phyloP scores from a whole-genome alignment of 2,888 invertebrate species.

The Aricia artaxerxes region DNA sequence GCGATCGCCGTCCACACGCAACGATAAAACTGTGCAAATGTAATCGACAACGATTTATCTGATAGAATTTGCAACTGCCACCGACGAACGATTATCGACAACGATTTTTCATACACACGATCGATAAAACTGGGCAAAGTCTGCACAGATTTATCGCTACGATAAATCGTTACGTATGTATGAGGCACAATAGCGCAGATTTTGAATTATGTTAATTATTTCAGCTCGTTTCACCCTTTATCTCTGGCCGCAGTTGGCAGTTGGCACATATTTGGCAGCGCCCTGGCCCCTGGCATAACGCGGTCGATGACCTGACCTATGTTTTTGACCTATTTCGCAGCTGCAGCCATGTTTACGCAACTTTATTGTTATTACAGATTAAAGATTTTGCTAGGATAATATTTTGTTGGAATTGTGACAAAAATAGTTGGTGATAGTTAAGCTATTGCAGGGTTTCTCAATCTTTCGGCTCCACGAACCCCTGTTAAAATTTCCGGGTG shows the following conservation, averaged over 20 bases:
- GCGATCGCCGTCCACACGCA: too few species aligned
- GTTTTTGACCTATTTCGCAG: constrained; percentile 36
- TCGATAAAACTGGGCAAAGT: too few species aligned
- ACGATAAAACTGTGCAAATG: too few species aligned
- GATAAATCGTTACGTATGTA: too few species aligned
- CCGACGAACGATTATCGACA: too few species aligned
- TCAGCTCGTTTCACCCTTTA: constrained; percentile 17
- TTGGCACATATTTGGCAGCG: constrained; percentile 47
- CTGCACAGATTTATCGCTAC: too few species aligned
- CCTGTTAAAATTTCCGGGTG: too few species aligned
- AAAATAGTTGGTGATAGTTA: background rate
- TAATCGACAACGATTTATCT: too few species aligned
- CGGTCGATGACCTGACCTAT: constrained; percentile 49
- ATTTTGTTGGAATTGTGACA: background rate
- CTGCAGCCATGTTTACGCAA: constrained; percentile 23
- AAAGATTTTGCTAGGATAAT: background rate
- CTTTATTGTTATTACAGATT: constrained; percentile 13
- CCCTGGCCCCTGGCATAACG: constrained; percentile 45
- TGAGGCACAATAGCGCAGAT: background rate
- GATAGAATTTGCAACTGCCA: too few species aligned
- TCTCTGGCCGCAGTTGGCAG: background rate
- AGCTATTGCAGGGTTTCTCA: background rate
- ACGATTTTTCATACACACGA: too few species aligned
- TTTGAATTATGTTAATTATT: background rate
- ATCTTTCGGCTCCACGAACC: too few species aligned